phyloP scores from a whole-genome alignment of 2,888 invertebrate species.

The Cheilosia soror region DNA sequence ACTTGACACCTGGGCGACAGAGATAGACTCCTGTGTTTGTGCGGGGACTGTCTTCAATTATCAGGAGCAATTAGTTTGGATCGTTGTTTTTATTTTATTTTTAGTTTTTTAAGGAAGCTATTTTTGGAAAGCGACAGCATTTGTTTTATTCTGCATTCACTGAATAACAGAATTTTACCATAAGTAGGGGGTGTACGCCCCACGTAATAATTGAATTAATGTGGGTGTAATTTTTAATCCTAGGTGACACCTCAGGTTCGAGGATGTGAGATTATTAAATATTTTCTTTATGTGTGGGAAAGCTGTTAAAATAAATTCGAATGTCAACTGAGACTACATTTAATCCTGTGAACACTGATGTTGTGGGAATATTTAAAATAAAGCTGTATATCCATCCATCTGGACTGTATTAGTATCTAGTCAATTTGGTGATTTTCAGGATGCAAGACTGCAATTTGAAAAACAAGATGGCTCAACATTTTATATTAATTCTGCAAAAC shows the following conservation, averaged over 20 bases:
- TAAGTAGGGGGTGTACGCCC: conserved; percentile 5
- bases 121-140: conserved; percentile 37
- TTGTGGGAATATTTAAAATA: neutral
- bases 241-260: conserved; percentile 58
- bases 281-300: conserved; percentile 68
- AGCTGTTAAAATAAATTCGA: neutral
- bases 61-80: conserved; percentile 47
- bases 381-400: no score
- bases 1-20: conserved; percentile 56
- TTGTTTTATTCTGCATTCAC: conserved; percentile 16
- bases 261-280: conserved; percentile 53
- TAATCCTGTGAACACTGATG: neutral
- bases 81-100: conserved; percentile 12
- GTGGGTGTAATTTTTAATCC: conserved; percentile 70
- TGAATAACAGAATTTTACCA: neutral
- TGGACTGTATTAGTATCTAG: no score
- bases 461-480: no score
- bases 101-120: conserved; percentile 5
- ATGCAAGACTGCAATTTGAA: no score
- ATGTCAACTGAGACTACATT: conserved; percentile 1
- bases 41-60: conserved; percentile 58
- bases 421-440: no score
- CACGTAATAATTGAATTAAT: conserved; percentile 38
- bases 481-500: no score
- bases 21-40: conserved; percentile 23